Conservation (phyloP, 2,113 vertebrate genomes). For the Cathartes aura region DNA sequence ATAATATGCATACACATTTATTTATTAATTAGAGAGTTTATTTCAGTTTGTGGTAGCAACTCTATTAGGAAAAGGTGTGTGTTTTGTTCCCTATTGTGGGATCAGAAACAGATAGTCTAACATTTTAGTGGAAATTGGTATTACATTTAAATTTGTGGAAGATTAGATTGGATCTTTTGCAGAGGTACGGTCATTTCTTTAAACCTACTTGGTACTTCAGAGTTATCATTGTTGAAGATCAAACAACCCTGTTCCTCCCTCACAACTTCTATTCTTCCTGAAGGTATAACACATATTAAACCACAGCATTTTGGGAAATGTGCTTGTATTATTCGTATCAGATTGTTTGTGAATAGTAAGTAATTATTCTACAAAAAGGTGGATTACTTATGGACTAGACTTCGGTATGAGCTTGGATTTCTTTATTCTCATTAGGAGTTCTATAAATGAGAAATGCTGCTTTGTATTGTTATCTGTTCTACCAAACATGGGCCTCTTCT, state of each 20-base stretch:
- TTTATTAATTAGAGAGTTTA: not conserved
- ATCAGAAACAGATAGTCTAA: not conserved
- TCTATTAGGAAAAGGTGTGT: not conserved
- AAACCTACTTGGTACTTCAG: not conserved
- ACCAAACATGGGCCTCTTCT: not conserved
- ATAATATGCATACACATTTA: not conserved
- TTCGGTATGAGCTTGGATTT: not conserved
- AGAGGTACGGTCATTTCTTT: not conserved
- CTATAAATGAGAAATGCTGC: not conserved
- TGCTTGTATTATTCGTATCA: not conserved
- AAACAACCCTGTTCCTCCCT: not conserved
- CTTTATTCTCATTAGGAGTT: not conserved
- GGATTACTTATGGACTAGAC: not conserved
- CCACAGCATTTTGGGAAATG: not conserved
- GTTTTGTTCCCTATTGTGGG: not conserved
- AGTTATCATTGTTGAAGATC: not conserved
- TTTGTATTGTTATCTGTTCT: not conserved
- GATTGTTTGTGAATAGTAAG: not conserved
- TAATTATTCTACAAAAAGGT: not conserved
- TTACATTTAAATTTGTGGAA: not conserved
- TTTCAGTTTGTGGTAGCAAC: not conserved
- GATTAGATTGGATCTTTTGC: not conserved
- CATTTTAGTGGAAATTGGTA: not conserved
- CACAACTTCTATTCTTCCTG: not conserved
- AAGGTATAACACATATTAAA: not conserved